phyloP scores from a whole-genome alignment of 2,888 invertebrate species.

The Heteromyza rotundicornis region DNA sequence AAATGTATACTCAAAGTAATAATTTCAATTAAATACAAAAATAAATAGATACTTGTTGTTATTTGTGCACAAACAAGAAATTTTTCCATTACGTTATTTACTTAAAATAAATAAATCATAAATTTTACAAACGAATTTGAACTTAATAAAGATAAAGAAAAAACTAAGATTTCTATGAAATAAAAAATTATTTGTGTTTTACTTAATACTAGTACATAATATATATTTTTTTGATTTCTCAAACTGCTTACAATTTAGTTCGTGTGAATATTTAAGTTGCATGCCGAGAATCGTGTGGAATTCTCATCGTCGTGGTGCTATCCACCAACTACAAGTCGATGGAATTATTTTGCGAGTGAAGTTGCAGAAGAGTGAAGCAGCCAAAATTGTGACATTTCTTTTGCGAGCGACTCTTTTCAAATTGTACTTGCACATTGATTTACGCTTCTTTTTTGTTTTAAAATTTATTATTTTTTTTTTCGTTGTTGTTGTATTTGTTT shows the following conservation, averaged over 20 bases:
- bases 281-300: constrained; percentile 12
- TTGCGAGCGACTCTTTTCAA: constrained; percentile 5
- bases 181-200: not conserved
- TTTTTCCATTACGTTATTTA: not conserved
- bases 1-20: constrained; percentile 17
- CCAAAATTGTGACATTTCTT: constrained; percentile 36
- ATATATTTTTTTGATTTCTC: constrained; percentile 5
- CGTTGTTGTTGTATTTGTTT: no score
- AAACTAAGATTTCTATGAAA: not conserved
- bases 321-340: constrained; percentile 19
- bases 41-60: constrained; percentile 29
- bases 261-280: constrained; percentile 37
- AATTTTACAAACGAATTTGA: no score
- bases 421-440: not conserved
- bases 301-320: constrained; percentile 7
- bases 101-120: not conserved
- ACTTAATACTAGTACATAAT: not conserved
- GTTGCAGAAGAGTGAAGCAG: not conserved
- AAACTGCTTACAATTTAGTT: constrained; percentile 26
- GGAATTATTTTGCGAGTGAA: constrained; percentile 21
- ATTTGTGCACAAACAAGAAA: constrained; percentile 49
- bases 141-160: no score
- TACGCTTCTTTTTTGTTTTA: not conserved
- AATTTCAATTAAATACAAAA: not conserved
- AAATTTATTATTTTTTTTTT: no score